Evolutionary conservation across 2,888 invertebrate species (phyloP).

Genomic region (Esperia sulphurella): DNA sequence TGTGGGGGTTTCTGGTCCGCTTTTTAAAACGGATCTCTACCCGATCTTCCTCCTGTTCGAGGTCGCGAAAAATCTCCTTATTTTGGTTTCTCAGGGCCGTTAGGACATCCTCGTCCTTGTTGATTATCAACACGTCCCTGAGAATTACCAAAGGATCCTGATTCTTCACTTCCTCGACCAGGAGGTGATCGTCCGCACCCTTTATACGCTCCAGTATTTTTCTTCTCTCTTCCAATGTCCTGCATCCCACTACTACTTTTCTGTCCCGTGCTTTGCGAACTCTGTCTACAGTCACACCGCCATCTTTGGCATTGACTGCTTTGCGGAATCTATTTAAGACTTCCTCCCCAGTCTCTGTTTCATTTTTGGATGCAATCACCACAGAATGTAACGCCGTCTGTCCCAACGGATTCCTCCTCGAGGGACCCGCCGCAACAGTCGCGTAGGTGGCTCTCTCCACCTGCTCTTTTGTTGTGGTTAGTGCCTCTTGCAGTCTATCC

Average conservation of each 20-base stretch:
- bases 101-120: not conserved
- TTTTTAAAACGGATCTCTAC: not conserved
- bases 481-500: no score
- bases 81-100: no score
- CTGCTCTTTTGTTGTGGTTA: no score
- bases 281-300: constrained; percentile 3
- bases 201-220: not conserved
- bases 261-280: constrained; percentile 5
- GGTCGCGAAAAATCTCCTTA: not conserved
- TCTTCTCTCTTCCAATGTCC: not conserved
- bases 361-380: not conserved
- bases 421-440: not conserved
- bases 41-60: not conserved
- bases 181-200: not conserved
- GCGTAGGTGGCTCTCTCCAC: not conserved
- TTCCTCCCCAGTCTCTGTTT: not conserved
- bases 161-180: not conserved
- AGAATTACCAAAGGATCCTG: not conserved
- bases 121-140: not conserved
- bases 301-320: constrained; percentile 8
- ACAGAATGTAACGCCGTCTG: not conserved
- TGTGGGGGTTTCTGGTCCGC: not conserved
- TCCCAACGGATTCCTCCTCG: not conserved
- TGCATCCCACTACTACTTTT: not conserved
- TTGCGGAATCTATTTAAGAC: constrained; percentile 5